Conservation (phyloP, 2,888 invertebrate genomes). For the Odontomyia ornata region DNA sequence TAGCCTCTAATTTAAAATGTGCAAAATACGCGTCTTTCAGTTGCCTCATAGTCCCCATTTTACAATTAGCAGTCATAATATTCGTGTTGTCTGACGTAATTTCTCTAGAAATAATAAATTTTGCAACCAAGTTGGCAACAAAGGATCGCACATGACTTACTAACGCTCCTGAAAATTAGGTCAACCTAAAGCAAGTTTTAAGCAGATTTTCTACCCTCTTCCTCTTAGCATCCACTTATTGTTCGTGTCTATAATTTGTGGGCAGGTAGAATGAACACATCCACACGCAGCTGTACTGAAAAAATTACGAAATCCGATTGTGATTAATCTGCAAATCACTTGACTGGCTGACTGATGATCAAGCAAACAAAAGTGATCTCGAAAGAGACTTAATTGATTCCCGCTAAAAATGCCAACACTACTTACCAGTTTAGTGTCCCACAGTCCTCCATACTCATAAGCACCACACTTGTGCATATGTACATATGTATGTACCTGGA, state of each 20-base stretch:
- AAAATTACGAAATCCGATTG: constrained; percentile 39
- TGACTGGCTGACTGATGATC: neutral
- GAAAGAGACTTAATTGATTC: constrained; percentile 17
- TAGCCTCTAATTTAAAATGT: too few species aligned
- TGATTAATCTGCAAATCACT: constrained; percentile 24
- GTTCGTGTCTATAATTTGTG: neutral
- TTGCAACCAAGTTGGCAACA: neutral
- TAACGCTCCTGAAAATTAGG: neutral
- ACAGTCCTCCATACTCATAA: neutral
- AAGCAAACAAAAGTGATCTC: constrained; percentile 35
- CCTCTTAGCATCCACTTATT: neutral
- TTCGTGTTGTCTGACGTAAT: neutral
- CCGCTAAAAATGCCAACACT: neutral
- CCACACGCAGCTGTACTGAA: neutral
- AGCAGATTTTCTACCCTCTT: neutral
- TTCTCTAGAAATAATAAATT: neutral
- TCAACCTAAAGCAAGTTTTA: neutral
- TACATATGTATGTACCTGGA: too few species aligned
- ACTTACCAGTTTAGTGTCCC: neutral
- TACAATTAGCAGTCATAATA: too few species aligned
- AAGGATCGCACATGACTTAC: neutral
- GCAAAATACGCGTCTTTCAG: too few species aligned
- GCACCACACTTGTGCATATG: too few species aligned
- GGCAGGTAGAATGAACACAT: neutral
- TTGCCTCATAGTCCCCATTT: too few species aligned